Base-by-base conservation (phyloP, 2,888 invertebrate genomes). In the Zhengitettix transpicula region DNA sequence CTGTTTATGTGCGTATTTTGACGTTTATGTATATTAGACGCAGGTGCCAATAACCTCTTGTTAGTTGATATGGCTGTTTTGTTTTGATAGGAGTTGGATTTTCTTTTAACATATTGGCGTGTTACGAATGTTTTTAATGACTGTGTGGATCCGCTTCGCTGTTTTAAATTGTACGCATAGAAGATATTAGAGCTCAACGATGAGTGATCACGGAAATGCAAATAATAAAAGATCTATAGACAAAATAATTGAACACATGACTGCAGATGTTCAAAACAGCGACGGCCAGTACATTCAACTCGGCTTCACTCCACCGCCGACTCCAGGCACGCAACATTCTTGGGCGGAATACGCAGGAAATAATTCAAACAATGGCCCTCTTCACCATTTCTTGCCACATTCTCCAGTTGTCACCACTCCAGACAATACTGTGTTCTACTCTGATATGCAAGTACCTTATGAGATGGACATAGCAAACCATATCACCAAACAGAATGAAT, bases 181-280 rank as follows among this genome's bases (percentile, higher is more conserved):
- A 16, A 16, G 15, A 9, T 51, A 14, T 40, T 28, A 40, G 40
- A 12, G 10, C 40, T 47, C 9, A 17, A 28, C 17, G 15, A 61
- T 61, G 61, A 58, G 40, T 52, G 58, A 61, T 14, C 52, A 53
- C 14, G 58, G 17, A 14, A 56, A 56, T 44, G 51, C 51, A n/a
- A 59, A 61, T 10, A 63, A 58, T 28, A 63, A 63, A 16, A 58
- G 59, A 40, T 61, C 63, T 14, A 63, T 63, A 52, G 80, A 81
- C 65, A 78, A 81, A 68, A 78, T 81, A 61, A 79, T 81, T 60
- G 78, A 78, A 65, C 78, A 79, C 65, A 79, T 81, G 76, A 78
- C 80, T 44, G 76, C 80, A 15, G 79, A 81, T 69, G 73, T 77
- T 63, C 78, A 79, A 66, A 60, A 57, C 55, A 78, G 73, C 68